Percentiles rank a stretch among this genome's conserved stretches.
phyloP scores from a whole-genome alignment of 2,888 invertebrate genomes.

The Acronicta aceris region DNA sequence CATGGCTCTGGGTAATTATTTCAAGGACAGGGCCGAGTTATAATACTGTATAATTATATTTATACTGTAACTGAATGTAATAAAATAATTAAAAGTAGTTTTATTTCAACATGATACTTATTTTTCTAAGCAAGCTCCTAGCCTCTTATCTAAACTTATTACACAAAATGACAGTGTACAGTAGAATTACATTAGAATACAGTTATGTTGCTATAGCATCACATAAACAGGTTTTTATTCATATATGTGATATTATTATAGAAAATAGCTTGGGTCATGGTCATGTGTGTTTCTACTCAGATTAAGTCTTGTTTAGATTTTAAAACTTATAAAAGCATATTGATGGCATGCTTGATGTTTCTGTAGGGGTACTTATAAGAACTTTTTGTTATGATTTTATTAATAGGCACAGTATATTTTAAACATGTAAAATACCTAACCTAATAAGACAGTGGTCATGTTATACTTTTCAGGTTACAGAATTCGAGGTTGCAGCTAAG shows the following conservation, averaged over 20 bases:
- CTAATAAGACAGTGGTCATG: too few relatives aligned
- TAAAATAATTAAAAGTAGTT: too few relatives aligned
- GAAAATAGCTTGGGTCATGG: slow-evolving; percentile 73
- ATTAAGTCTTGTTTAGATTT: slow-evolving; percentile 20
- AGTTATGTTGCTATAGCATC: slow-evolving; percentile 21
- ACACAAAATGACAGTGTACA: slow-evolving; percentile 24
- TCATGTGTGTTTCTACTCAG: slow-evolving; percentile 40
- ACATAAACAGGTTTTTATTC: slow-evolving; percentile 63
- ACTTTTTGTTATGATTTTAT: not conserved
- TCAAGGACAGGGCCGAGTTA: too few relatives aligned
- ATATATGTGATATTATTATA: slow-evolving; percentile 55
- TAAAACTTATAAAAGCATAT: not conserved
- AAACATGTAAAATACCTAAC: too few relatives aligned
- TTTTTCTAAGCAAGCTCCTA: too few relatives aligned
- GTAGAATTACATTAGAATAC: slow-evolving; percentile 9
- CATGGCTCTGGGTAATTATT: too few relatives aligned
- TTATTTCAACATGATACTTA: too few relatives aligned
- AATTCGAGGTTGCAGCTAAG: too few relatives aligned
- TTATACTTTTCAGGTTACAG: too few relatives aligned
- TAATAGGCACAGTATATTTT: not conserved
- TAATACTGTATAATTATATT: too few relatives aligned
- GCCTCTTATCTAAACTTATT: not conserved
- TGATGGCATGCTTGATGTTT: not conserved
- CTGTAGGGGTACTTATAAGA: not conserved
- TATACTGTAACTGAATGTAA: too few relatives aligned